Percentiles rank a stretch among this genome's conserved stretches.
Evolutionary conservation across 1,140 invertebrate species (phyloP).

Genomic region (Drosophila kurseongensis): DNA sequence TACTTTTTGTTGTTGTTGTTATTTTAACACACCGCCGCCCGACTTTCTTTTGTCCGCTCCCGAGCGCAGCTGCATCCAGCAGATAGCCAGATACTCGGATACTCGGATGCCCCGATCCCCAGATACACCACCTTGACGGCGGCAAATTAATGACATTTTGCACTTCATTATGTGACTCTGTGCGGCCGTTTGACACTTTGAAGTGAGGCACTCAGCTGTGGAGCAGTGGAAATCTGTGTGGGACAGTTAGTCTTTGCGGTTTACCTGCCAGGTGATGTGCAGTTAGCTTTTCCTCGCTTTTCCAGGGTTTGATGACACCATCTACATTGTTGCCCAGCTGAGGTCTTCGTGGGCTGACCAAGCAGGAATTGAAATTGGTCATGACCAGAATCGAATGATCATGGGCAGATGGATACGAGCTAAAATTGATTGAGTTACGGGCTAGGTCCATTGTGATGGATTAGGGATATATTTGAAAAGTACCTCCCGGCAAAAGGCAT

Average conservation of each 20-base stretch:
- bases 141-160: conserved; percentile 83
- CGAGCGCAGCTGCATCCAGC: conserved; percentile 52
- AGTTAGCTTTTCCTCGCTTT: conserved; percentile 41
- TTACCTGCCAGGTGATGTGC: conserved; percentile 66
- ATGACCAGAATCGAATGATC: conserved; percentile 12
- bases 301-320: conserved; percentile 33
- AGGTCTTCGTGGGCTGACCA: conserved; percentile 2
- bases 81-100: conserved; percentile 20
- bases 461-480: neutral
- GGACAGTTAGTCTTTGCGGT: conserved; percentile 57
- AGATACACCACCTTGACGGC: conserved; percentile 45
- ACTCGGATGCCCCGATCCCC: conserved; percentile 5
- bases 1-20: conserved; percentile 22
- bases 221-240: conserved; percentile 36
- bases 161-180: conserved; percentile 82
- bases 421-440: conserved; percentile 11
- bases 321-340: conserved; percentile 8
- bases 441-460: conserved; percentile 5
- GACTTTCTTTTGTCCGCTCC: conserved; percentile 75
- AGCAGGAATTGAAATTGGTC: conserved; percentile 9
- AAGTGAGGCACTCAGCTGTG: conserved; percentile 79
- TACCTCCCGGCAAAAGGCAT: neutral
- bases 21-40: conserved; percentile 25
- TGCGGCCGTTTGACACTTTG: conserved; percentile 80
- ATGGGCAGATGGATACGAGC: neutral